phyloP scores from a whole-genome alignment of 2,113 vertebrate species.

The Corythaeola cristata region DNA sequence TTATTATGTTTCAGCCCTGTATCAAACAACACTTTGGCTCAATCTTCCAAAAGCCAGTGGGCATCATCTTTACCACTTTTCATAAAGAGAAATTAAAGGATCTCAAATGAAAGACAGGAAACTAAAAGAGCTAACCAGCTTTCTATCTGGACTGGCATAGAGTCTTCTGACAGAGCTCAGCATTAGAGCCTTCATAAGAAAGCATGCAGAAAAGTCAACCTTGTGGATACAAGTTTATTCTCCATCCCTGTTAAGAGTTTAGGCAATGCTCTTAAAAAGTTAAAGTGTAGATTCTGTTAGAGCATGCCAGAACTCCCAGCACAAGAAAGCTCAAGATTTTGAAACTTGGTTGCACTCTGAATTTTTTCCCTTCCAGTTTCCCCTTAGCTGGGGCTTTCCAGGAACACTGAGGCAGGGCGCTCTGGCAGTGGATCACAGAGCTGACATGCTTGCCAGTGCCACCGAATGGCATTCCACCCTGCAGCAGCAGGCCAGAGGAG shows the following conservation, averaged over 20 bases:
- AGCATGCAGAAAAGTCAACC: neutral
- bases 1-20: neutral
- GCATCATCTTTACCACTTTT: neutral
- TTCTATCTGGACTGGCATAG: neutral
- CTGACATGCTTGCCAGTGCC: neutral
- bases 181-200: neutral
- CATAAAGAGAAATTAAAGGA: neutral
- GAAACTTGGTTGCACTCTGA: neutral
- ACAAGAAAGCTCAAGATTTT: neutral
- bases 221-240: neutral
- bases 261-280: neutral
- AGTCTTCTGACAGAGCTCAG: neutral
- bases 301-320: neutral
- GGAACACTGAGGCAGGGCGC: neutral
- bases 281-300: neutral
- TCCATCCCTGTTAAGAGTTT: neutral
- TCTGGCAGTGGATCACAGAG: neutral
- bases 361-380: neutral
- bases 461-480: neutral
- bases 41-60: neutral
- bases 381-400: slow-evolving; percentile 11
- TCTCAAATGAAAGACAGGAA: neutral
- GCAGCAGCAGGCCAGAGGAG: neutral
- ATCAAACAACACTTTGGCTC: neutral
- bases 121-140: neutral